These are phyloP conservation scores for Contarinia nasturtii DNA, from an alignment of 1,140 invertebrate species.

Conservation along the genomic window DNA sequence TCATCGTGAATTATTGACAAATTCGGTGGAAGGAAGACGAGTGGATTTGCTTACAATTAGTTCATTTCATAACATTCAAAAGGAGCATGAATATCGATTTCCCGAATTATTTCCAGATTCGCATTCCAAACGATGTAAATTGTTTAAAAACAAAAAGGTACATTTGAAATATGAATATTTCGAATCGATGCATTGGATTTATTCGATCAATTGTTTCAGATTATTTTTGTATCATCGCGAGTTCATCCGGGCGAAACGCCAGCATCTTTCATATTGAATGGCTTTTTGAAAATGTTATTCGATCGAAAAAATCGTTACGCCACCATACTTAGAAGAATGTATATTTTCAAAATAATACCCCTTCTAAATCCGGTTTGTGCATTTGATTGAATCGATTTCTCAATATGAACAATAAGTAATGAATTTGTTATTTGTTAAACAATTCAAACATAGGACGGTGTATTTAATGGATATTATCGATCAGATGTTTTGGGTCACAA, in stretches of 20 bases:
- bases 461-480: slow-evolving; percentile 71
- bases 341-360: slow-evolving; percentile 84
- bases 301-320: slow-evolving; percentile 13
- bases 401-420: too few relatives aligned
- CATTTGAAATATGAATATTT: neutral
- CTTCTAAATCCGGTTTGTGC: slow-evolving; percentile 86
- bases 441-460: too few relatives aligned
- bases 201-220: slow-evolving; percentile 25
- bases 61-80: slow-evolving; percentile 57
- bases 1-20: slow-evolving; percentile 60
- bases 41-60: slow-evolving; percentile 78
- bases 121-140: slow-evolving; percentile 8
- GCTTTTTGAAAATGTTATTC: slow-evolving; percentile 63
- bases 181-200: neutral
- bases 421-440: too few relatives aligned
- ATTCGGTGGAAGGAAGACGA: slow-evolving; percentile 61
- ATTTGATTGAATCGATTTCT: too few relatives aligned
- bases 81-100: slow-evolving; percentile 46
- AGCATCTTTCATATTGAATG: slow-evolving; percentile 85
- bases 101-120: slow-evolving; percentile 59
- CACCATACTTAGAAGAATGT: slow-evolving; percentile 33
- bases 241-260: slow-evolving; percentile 91
- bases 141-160: slow-evolving; percentile 5
- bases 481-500: slow-evolving; percentile 81
- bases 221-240: slow-evolving; percentile 71